Conservation (phyloP, 2,888 invertebrate genomes). For the Gryllus longicercus region DNA sequence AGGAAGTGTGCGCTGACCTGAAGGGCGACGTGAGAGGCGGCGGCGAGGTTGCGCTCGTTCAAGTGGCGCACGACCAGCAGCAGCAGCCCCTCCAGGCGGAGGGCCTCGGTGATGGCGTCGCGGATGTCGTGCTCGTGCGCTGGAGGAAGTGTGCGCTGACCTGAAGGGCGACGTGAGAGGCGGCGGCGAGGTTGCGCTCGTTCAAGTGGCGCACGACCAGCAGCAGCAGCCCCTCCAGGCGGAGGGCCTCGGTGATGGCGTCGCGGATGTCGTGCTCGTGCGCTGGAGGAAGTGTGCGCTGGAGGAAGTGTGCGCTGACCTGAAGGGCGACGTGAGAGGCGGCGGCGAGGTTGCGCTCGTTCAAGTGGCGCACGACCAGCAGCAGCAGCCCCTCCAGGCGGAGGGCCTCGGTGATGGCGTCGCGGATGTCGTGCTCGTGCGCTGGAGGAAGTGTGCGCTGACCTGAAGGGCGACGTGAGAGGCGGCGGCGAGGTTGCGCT, state of each 20-base stretch:
- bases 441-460: neutral
- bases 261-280: neutral
- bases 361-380: neutral
- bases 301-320: neutral
- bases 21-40: neutral
- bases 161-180: neutral
- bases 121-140: neutral
- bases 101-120: neutral
- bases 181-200: neutral
- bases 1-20: neutral
- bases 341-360: neutral
- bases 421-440: neutral
- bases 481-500: neutral
- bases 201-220: neutral
- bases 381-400: neutral
- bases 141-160: neutral
- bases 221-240: neutral
- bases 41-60: neutral
- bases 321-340: neutral
- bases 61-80: neutral
- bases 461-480: neutral
- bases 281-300: neutral
- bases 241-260: neutral
- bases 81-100: neutral
- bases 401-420: neutral